Percentiles rank a stretch among this genome's conserved stretches.
phyloP scores from a whole-genome alignment of 2,113 vertebrate species.

The Hippocampus mohnikei region DNA sequence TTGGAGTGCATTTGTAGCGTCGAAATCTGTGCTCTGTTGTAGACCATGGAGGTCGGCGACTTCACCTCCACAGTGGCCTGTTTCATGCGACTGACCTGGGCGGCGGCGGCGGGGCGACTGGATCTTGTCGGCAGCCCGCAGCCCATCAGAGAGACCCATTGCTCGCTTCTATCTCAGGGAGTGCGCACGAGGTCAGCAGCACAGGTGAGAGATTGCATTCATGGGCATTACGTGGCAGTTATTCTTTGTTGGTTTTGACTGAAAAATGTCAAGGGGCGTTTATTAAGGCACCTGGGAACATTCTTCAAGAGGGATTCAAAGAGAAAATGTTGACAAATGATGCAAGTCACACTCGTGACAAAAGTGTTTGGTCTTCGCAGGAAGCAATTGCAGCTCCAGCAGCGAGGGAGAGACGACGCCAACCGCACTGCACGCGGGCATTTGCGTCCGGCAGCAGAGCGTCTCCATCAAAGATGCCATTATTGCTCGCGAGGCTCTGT shows the following conservation, averaged over 20 bases:
- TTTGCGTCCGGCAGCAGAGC: slow-evolving; percentile 90
- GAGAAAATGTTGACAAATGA: neutral
- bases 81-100: slow-evolving; percentile 97
- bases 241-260: no score
- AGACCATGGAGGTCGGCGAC: slow-evolving; percentile 97
- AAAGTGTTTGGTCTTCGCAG: slow-evolving; percentile 60
- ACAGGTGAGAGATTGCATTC: slow-evolving; percentile 76
- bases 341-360: slow-evolving; percentile 1
- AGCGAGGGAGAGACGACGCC: slow-evolving; percentile 86
- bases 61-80: slow-evolving; percentile 96
- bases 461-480: slow-evolving; percentile 95
- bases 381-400: slow-evolving; percentile 96
- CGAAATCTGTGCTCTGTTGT: neutral
- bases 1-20: neutral
- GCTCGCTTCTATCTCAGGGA: slow-evolving; percentile 83
- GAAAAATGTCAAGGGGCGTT: no score
- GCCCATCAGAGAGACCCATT: slow-evolving; percentile 90
- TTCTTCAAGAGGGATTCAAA: neutral
- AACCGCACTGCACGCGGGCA: slow-evolving; percentile 87
- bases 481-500: slow-evolving; percentile 93
- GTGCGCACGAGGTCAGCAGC: slow-evolving; percentile 94
- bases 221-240: no score
- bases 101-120: slow-evolving; percentile 90
- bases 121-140: slow-evolving; percentile 96
- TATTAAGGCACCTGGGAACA: neutral